Evolutionary conservation across 64 coral and sea anemone genomes (phyloP).

Genomic region (Actinia equina): DNA sequence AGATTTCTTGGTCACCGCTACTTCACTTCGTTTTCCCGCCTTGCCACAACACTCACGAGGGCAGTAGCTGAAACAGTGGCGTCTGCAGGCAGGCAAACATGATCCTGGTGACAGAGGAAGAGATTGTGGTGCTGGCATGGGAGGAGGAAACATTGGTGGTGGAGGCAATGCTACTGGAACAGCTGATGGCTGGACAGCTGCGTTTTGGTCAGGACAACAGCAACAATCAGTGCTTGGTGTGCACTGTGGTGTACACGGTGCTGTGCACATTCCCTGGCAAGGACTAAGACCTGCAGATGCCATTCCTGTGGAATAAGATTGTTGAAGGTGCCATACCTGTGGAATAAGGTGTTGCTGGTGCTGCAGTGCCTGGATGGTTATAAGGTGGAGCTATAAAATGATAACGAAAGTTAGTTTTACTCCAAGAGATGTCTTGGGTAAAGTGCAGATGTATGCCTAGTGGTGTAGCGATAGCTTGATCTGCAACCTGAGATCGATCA

Average conservation of each 20-base stretch:
- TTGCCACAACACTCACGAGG: constrained; percentile 55
- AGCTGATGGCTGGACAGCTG: background rate
- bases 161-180: background rate
- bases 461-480: no score
- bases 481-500: no score
- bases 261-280: constrained; percentile 71
- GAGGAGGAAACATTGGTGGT: background rate
- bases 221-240: constrained; percentile 71
- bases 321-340: no score
- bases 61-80: constrained; percentile 70
- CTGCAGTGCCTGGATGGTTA: background rate
- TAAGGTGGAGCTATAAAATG: background rate
- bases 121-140: constrained; percentile 4
- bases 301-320: background rate
- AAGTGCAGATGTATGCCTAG: no score
- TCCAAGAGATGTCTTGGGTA: no score
- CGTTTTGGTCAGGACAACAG: constrained; percentile 65
- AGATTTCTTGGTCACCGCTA: constrained; percentile 28
- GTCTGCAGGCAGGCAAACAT: constrained; percentile 47
- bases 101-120: constrained; percentile 7
- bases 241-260: constrained; percentile 56
- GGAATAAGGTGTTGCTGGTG: background rate
- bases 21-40: constrained; percentile 57
- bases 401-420: no score
- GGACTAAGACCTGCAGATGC: constrained; percentile 44